phyloP scores from a whole-genome alignment of 2,113 vertebrate species.

The Dasyornis broadbenti region DNA sequence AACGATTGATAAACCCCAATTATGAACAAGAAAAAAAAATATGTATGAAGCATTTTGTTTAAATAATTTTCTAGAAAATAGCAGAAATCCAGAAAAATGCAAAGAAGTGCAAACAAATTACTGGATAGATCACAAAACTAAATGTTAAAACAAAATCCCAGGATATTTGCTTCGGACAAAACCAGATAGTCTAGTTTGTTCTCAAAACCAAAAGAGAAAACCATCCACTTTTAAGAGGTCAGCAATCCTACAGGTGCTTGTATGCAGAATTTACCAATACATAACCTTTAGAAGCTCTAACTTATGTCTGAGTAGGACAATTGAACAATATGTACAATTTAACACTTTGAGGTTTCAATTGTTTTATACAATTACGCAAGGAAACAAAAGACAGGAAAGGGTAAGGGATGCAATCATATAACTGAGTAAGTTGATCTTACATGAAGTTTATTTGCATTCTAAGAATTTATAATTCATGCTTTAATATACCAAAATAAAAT shows the following conservation, averaged over 20 bases:
- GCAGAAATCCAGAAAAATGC: neutral
- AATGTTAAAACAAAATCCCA: neutral
- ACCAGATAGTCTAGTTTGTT: neutral
- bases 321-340: neutral
- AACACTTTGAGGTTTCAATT: neutral
- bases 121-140: neutral
- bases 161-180: neutral
- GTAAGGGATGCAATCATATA: rapidly evolving
- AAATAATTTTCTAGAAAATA: neutral
- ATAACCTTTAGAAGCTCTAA: neutral
- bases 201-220: neutral
- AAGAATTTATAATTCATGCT: neutral
- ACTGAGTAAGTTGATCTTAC: neutral
- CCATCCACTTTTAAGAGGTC: neutral
- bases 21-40: neutral
- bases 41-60: neutral
- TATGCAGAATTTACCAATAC: neutral
- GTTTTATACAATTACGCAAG: neutral
- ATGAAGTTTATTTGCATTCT: neutral
- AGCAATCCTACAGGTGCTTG: neutral
- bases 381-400: neutral
- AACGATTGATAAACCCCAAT: neutral
- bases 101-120: neutral
- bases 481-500: neutral
- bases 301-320: neutral